phyloP scores from a whole-genome alignment of 2,888 invertebrate species.

The Aporophyla lueneburgensis region DNA sequence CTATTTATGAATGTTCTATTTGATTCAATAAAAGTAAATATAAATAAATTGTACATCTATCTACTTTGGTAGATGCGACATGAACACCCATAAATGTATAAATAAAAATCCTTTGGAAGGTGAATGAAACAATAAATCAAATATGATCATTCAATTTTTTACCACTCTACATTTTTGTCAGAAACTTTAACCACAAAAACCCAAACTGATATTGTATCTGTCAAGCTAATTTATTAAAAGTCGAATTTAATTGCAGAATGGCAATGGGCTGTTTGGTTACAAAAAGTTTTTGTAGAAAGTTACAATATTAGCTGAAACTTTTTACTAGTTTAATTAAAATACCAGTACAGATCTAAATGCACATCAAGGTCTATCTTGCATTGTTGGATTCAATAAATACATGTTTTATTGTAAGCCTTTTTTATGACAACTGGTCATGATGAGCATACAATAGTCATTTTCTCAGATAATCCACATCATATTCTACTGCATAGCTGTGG shows the following conservation, averaged over 20 bases:
- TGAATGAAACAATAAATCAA: not conserved
- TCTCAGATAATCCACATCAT: not conserved
- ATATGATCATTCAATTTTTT: not conserved
- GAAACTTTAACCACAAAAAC: no score
- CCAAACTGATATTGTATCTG: no score
- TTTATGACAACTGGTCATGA: constrained; percentile 12
- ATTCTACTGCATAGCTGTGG: not conserved
- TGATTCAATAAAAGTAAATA: not conserved
- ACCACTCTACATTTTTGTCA: not conserved
- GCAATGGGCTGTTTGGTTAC: no score
- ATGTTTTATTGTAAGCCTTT: constrained; percentile 25
- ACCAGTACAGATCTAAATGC: not conserved
- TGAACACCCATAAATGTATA: not conserved
- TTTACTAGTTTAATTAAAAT: not conserved
- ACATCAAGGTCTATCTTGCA: not conserved
- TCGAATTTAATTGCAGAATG: not conserved
- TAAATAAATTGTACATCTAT: not conserved
- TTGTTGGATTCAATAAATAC: constrained; percentile 13
- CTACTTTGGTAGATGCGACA: not conserved
- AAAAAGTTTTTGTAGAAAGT: not conserved
- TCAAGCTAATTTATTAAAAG: not conserved
- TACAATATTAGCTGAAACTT: not conserved
- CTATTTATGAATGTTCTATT: not conserved
- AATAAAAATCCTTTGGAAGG: not conserved
- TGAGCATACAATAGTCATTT: not conserved